Base-by-base conservation (phyloP, 2,888 invertebrate genomes). In the Phorcus lineatus region DNA sequence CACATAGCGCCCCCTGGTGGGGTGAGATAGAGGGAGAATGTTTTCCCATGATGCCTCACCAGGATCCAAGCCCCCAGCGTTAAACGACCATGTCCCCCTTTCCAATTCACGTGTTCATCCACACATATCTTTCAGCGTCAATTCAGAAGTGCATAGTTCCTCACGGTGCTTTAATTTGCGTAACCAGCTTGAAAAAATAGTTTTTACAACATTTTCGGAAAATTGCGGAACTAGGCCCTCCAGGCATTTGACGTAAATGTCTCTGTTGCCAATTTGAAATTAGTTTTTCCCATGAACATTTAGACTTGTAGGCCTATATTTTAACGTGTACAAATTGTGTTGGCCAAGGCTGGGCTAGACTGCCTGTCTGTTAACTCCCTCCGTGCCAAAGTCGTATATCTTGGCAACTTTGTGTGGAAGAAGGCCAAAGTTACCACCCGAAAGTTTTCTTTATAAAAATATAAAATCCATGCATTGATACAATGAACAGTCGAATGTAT, bases 201-300 rank as follows among this genome's bases (percentile, higher is more conserved):
- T 62, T 62, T 47, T 62, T 62, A 24, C 28, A 4, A 13, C 24
- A 28, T 62, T 62, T 24, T 62, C 62, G 28, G 28, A 24, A 28
- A 62, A 28, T 28, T 28, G 62, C 62, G 62, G 62, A 62, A 62
- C 62, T 62, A 62, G 28, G 28, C 62, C 24, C 62, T 62, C 28
- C 16, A 62, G 28, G 62, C 24, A 62, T 62, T 17, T 62, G 62
- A 62, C 62, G 62, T 62, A 28, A 24, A 62, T 62, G 62, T 19
- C 28, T 28, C 24, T 62, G 62, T 62, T 62, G 24, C 62, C 62
- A 62, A 62, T 62, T 62, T 28, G 28, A 62, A 62, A 62, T 62
- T 62, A 62, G 62, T 62, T 62, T 57, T 62, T 62, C 62, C 62
- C 62, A 62, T 62, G 62, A 28, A 16, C 24, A 62, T 22, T 62